phyloP scores from a whole-genome alignment of 2,797 vertebrate genomes.

The Eospalax fontanierii region DNA sequence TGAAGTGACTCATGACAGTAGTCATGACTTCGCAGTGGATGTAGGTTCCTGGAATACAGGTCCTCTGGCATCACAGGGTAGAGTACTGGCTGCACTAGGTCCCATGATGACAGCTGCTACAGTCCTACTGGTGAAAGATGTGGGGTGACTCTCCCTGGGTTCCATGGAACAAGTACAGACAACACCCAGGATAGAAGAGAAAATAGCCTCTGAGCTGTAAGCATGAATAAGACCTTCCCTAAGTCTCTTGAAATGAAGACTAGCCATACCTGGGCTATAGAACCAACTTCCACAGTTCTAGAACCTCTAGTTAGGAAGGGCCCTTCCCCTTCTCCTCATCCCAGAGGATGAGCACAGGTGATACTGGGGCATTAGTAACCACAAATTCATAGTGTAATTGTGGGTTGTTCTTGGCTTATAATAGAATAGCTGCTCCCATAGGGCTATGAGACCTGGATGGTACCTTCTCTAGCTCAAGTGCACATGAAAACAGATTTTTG shows the following conservation, averaged over 20 bases:
- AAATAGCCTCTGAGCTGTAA: not conserved
- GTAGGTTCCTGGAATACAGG: not conserved
- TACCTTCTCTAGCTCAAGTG: not conserved
- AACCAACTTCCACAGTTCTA: not conserved
- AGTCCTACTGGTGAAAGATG: not conserved
- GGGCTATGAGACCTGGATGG: no score
- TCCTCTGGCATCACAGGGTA: not conserved
- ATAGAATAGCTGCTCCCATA: not conserved
- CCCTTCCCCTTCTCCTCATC: no score
- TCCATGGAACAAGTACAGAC: not conserved
- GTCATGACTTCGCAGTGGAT: not conserved
- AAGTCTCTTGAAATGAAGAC: not conserved
- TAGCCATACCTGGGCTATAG: not conserved
- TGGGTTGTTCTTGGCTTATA: not conserved
- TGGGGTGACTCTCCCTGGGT: not conserved
- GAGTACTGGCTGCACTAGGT: not conserved
- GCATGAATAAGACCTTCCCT: not conserved
- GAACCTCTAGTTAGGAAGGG: not conserved
- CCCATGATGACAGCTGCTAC: not conserved
- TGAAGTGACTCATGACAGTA: not conserved
- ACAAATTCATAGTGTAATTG: not conserved
- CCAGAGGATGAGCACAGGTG: not conserved
- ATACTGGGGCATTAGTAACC: not conserved
- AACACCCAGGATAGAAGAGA: not conserved
- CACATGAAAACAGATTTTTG: not conserved